phyloP scores from a whole-genome alignment of 2,797 vertebrate species.

The Ispidina lecontei region DNA sequence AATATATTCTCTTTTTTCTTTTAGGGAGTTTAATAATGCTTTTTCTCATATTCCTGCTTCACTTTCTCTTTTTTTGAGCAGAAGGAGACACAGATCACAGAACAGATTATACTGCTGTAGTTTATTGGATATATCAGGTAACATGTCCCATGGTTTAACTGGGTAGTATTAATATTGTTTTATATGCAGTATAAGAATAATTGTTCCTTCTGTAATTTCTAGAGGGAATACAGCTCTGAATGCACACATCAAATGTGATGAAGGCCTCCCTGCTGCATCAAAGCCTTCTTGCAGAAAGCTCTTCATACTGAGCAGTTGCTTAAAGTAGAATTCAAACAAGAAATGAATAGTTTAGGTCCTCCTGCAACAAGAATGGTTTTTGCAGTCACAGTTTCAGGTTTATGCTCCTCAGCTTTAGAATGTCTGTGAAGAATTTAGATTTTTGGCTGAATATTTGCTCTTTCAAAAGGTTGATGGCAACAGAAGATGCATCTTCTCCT shows the following conservation, averaged over 20 bases:
- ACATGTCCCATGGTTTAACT: neutral
- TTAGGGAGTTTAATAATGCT: neutral
- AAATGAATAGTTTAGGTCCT: neutral
- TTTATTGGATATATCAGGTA: neutral
- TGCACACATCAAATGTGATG: neutral
- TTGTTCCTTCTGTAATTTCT: neutral
- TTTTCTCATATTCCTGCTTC: neutral
- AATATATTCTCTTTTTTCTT: neutral
- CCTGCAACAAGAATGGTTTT: neutral
- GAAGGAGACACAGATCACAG: neutral
- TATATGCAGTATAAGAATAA: no score
- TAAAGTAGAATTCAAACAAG: neutral
- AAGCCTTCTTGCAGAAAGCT: neutral
- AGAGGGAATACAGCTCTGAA: neutral
- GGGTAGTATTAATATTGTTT: neutral
- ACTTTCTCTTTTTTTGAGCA: neutral
- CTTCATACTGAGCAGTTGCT: neutral
- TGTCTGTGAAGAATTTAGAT: neutral
- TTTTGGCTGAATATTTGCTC: neutral
- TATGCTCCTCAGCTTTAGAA: neutral
- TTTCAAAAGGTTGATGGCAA: neutral
- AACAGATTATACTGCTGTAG: neutral
- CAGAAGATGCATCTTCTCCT: neutral
- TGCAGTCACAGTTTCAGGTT: neutral
- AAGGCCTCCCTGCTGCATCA: neutral